Conservation (phyloP, 2,797 vertebrate species). For the Coreius guichenoti region DNA sequence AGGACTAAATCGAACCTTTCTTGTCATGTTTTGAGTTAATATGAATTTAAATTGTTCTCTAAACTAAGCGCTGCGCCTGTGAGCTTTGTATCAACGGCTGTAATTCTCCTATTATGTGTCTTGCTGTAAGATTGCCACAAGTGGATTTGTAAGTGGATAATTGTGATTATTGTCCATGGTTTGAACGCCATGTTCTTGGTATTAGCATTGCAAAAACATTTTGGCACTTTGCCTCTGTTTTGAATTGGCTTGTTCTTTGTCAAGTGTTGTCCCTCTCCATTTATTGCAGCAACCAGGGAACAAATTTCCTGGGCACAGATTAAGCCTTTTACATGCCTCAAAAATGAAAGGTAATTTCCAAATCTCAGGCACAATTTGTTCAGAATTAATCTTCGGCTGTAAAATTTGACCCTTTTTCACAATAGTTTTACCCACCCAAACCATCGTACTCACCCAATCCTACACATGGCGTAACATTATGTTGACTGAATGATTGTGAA, state of each 20-base stretch:
- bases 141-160: conserved; percentile 60
- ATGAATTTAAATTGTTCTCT: conserved; percentile 45
- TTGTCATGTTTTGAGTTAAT: conserved; percentile 48
- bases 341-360: conserved; percentile 39
- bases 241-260: conserved; percentile 45
- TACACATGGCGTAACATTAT: not conserved
- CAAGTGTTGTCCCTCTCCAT: conserved; percentile 45
- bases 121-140: conserved; percentile 49
- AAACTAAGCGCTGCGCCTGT: conserved; percentile 34
- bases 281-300: conserved; percentile 38
- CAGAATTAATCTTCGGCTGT: conserved; percentile 18
- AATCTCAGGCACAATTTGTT: conserved; percentile 18
- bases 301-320: conserved; percentile 41
- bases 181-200: conserved; percentile 38
- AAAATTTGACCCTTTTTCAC: not conserved
- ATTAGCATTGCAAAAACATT: conserved; percentile 50
- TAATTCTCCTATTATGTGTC: conserved; percentile 50
- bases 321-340: conserved; percentile 18
- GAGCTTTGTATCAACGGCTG: conserved; percentile 43
- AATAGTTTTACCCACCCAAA: not conserved
- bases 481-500: not conserved
- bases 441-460: not conserved
- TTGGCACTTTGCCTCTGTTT: conserved; percentile 49
- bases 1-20: conserved; percentile 43
- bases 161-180: conserved; percentile 52